phyloP scores from a whole-genome alignment of 2,797 vertebrate species.

The Phoxinus dragarum region DNA sequence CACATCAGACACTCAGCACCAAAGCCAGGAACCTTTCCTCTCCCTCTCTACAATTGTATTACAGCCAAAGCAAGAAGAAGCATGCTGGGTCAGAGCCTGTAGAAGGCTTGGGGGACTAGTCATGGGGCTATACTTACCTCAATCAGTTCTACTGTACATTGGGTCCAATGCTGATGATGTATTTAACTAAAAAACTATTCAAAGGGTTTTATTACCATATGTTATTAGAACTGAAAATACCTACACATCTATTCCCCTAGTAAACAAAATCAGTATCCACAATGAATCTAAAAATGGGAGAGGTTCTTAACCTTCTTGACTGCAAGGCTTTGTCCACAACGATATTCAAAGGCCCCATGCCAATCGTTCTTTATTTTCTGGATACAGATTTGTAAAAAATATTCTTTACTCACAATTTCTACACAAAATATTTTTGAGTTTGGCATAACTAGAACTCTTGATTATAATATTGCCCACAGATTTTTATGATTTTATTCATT shows the following conservation, averaged over 20 bases:
- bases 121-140: constrained; percentile 35
- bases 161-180: constrained; percentile 44
- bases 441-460: too few species aligned
- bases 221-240: neutral
- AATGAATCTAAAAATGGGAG: neutral
- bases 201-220: neutral
- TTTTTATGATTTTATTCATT: too few species aligned
- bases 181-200: neutral
- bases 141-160: constrained; percentile 5
- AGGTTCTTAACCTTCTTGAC: neutral
- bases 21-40: constrained; percentile 77
- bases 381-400: too few species aligned
- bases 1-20: constrained; percentile 70
- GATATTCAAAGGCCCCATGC: neutral
- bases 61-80: constrained; percentile 76
- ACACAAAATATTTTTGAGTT: too few species aligned
- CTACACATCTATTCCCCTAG: neutral
- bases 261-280: neutral
- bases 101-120: constrained; percentile 33
- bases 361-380: neutral
- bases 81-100: constrained; percentile 64
- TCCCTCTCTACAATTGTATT: constrained; percentile 76
- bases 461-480: too few species aligned
- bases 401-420: too few species aligned
- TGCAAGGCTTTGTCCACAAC: neutral